phyloP scores from a whole-genome alignment of 2,797 vertebrate genomes.

The Enteromius trimaculatus region DNA sequence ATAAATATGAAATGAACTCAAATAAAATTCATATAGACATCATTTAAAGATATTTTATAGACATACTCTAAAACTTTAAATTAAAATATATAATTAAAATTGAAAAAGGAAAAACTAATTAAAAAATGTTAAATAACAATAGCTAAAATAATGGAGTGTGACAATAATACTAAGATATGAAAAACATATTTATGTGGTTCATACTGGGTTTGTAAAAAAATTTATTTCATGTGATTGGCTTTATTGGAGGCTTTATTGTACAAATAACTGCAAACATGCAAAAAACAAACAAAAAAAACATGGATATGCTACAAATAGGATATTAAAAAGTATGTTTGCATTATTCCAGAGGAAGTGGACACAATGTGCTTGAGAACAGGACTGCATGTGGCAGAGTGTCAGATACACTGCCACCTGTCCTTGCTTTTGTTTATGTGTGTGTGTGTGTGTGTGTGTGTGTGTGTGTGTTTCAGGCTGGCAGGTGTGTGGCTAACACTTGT shows the following conservation, averaged over 20 bases:
- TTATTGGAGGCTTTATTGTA: background rate
- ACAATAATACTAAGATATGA: background rate
- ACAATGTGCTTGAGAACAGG: slow-evolving; percentile 8
- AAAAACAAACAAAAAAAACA: background rate
- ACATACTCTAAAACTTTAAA: too few species aligned
- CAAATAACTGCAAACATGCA: background rate
- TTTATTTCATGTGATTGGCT: background rate
- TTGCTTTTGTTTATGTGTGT: slow-evolving; percentile 2
- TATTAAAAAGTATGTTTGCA: background rate
- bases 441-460: background rate
- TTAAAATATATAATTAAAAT: too few species aligned
- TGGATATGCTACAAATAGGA: background rate
- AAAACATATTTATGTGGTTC: background rate
- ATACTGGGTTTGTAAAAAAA: background rate
- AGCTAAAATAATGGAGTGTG: background rate
- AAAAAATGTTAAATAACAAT: background rate
- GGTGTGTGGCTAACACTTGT: slow-evolving; percentile 26
- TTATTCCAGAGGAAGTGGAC: background rate
- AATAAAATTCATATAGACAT: background rate
- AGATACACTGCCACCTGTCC: slow-evolving; percentile 3
- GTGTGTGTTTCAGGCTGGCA: background rate
- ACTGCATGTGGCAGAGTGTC: background rate
- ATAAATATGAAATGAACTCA: background rate
- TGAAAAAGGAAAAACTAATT: background rate
- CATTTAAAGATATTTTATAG: too few species aligned